Base-by-base conservation (phyloP, 2,888 invertebrate genomes). In the Tenthredo amoena region DNA sequence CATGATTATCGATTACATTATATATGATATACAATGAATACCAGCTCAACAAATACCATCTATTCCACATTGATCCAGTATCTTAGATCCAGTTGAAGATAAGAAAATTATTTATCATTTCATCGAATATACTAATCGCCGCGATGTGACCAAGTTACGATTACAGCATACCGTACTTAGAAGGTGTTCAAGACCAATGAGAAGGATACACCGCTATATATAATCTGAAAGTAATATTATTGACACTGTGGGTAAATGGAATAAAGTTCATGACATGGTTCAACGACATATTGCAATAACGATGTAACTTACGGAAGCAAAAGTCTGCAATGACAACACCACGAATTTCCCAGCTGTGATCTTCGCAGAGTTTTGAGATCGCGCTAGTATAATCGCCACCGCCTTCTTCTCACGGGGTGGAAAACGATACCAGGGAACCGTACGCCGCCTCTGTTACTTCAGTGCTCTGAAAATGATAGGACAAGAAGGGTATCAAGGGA, bases 311-410 rank as follows among this genome's bases (percentile, higher is more conserved):
- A 81, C 81, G 21, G 81, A 58, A 37, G 34, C 15, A 50, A 91
- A 89, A 6, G 90, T 90, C 84, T 89, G 88, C 65, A 91, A 74
- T 3, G 90, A 90, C 7, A 91, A 84, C 0, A 81, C 86, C 18
- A 89, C 86, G 83, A 90, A 89, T 82, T 89, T 87, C 0, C 89
- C 91, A 1, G 90, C 91, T 3, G 87, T 89, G 31, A 91, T 55
- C 2, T 86, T 86, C 9, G 88, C 87, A 6, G 90, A 87, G 47
- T 84, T 87, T 55, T 89, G 89, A n/a, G 89, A 83, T 85, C 89
- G 87, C 55, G 85, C 82, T 50, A 90, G 86, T 37, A 91, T 87
- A 26, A 91, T 87, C 21, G 21, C 47, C 1, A 87, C 26, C 1
- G 86, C 77, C 37, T 65, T 87, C 34, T 47, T 87, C 21, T 86